These are phyloP conservation scores for Echeneis naucrates DNA, from an alignment of 2,797 vertebrate genomes.

Conservation along the genomic window DNA sequence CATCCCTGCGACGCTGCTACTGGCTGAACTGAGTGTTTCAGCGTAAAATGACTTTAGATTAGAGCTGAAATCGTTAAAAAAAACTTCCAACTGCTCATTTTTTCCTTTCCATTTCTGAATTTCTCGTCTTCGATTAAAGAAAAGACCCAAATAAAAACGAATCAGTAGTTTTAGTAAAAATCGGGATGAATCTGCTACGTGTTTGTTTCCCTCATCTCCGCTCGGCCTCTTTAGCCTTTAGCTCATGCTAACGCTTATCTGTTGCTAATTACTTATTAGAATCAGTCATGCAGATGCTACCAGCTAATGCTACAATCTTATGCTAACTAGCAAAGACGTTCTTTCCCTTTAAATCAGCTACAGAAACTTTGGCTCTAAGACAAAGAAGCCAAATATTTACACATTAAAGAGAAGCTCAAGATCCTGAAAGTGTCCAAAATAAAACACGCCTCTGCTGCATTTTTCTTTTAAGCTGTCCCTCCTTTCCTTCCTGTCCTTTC, in stretches of 20 bases:
- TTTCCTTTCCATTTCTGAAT: neutral
- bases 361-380: constrained; percentile 76
- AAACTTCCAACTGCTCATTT: neutral
- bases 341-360: constrained; percentile 57
- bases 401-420: constrained; percentile 62
- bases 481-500: too few species aligned
- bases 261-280: constrained; percentile 67
- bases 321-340: constrained; percentile 71
- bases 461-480: constrained; percentile 65
- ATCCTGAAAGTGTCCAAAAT: constrained; percentile 77
- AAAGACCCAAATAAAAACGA: constrained; percentile 25
- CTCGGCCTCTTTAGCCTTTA: constrained; percentile 35
- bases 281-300: constrained; percentile 81
- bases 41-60: constrained; percentile 28
- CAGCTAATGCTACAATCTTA: constrained; percentile 83
- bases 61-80: constrained; percentile 18
- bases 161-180: constrained; percentile 3
- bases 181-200: constrained; percentile 65
- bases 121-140: constrained; percentile 10
- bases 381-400: constrained; percentile 67
- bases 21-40: constrained; percentile 42
- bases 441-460: constrained; percentile 62
- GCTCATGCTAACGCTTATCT: constrained; percentile 77
- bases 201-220: constrained; percentile 42
- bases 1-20: constrained; percentile 74